Evolutionary conservation across 1,140 invertebrate species (phyloP).

Genomic region (Euschistus heros): DNA sequence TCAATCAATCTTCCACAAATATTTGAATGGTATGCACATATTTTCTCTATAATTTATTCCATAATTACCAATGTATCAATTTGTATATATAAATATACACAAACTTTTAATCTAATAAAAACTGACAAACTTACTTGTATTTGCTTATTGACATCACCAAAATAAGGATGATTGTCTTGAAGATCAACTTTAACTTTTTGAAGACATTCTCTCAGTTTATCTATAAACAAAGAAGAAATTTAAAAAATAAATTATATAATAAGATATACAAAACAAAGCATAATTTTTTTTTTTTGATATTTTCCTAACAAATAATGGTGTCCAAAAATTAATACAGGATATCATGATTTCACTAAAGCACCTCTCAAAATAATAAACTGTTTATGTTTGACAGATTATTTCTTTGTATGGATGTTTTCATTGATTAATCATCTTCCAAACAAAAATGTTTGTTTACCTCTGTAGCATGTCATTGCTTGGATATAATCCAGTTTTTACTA

Average conservation of each 20-base stretch:
- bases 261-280: background rate
- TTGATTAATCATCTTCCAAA: too few species aligned
- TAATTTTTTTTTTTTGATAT: background rate
- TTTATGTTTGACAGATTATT: too few species aligned
- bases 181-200: slow-evolving; percentile 14
- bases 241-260: background rate
- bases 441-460: too few species aligned
- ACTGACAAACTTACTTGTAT: background rate
- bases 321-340: background rate
- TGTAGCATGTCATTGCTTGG: too few species aligned
- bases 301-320: background rate
- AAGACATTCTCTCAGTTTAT: slow-evolving; percentile 7
- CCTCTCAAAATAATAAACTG: too few species aligned
- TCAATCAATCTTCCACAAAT: too few species aligned
- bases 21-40: too few species aligned
- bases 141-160: slow-evolving; percentile 11
- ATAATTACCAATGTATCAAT: background rate
- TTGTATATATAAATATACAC: background rate
- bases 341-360: too few species aligned
- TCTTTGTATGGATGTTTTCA: too few species aligned
- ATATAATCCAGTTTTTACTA: too few species aligned
- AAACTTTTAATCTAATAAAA: too few species aligned
- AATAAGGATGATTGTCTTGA: slow-evolving; percentile 11
- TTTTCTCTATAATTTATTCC: background rate
- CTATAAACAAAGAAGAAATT: background rate